These are phyloP conservation scores for Tricholauxania praeusta DNA, from an alignment of 2,888 invertebrate genomes.

Conservation along the genomic window DNA sequence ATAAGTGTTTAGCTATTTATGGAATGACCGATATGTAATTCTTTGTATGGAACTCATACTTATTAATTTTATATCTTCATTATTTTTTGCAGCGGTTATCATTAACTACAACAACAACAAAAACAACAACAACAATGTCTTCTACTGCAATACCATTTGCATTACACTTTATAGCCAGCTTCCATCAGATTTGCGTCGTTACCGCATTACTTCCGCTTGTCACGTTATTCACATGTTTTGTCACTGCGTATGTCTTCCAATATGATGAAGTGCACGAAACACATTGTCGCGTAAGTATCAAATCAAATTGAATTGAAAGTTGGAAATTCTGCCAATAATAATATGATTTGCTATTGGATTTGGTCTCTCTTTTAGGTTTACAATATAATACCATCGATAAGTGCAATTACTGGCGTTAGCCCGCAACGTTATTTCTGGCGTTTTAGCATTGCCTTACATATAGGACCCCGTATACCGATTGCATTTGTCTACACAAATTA, in stretches of 20 bases:
- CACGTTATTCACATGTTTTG: conserved; percentile 87
- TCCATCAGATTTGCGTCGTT: conserved; percentile 83
- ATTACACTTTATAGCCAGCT: conserved; percentile 79
- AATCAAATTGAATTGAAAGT: not conserved
- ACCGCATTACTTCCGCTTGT: conserved; percentile 88
- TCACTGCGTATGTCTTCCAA: conserved; percentile 91
- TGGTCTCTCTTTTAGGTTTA: conserved; percentile 78
- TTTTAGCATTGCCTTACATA: conserved; percentile 90
- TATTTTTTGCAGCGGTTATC: not conserved
- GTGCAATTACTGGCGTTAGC: conserved; percentile 93
- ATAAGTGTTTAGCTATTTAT: too few relatives aligned
- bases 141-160: conserved; percentile 54
- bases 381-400: conserved; percentile 94
- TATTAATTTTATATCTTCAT: not conserved
- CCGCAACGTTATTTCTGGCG: conserved; percentile 95
- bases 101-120: conserved; percentile 13
- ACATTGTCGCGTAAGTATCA: conserved; percentile 87
- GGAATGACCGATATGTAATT: too few relatives aligned
- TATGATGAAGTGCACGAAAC: conserved; percentile 95
- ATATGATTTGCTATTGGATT: not conserved
- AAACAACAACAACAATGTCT: conserved; percentile 28
- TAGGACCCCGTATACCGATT: conserved; percentile 90
- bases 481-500: conserved; percentile 88
- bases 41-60: not conserved
- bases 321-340: conserved; percentile 5